These are phyloP conservation scores for Glomeris marginata DNA, from an alignment of 2,888 invertebrate species.

Conservation along the genomic window DNA sequence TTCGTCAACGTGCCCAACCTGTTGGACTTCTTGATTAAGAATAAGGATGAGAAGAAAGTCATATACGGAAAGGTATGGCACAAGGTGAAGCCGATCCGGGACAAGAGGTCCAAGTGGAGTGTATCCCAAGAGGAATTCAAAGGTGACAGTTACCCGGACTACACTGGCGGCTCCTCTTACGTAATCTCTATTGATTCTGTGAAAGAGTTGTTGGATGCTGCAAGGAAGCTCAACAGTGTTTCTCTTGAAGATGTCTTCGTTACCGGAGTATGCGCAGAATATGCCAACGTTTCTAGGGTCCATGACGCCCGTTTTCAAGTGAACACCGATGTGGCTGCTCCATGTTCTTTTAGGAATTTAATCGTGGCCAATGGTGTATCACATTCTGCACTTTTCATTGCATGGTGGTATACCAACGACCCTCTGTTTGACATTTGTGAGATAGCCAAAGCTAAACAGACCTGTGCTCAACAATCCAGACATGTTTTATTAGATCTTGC, in stretches of 20 bases:
- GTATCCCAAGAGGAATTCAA: conserved; percentile 16
- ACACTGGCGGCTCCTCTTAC: conserved; percentile 20
- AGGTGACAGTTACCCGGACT: conserved; percentile 18
- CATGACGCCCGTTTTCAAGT: conserved; percentile 51
- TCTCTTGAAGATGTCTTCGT: conserved; percentile 14
- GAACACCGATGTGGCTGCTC: conserved; percentile 13
- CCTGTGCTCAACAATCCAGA: no score
- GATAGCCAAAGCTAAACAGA: no score
- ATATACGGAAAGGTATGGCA: conserved; percentile 19
- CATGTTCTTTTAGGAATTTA: no score
- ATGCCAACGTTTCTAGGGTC: conserved; percentile 41
- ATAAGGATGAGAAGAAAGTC: conserved; percentile 6
- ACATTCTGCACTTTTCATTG: no score
- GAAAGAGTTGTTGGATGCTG: conserved; percentile 9
- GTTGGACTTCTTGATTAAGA: conserved; percentile 13
- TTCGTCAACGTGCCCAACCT: conserved; percentile 20
- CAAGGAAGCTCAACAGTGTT: neutral
- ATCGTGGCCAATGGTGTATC: no score
- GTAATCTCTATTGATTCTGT: conserved; percentile 14
- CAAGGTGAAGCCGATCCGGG: conserved; percentile 18
- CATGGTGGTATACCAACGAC: no score
- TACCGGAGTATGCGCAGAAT: conserved; percentile 35
- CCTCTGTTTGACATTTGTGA: no score
- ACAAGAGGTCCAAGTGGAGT: conserved; percentile 19
- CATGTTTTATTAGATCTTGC: no score